Evolutionary conservation across 1,140 invertebrate genomes (phyloP).

Genomic region (Musca domestica): DNA sequence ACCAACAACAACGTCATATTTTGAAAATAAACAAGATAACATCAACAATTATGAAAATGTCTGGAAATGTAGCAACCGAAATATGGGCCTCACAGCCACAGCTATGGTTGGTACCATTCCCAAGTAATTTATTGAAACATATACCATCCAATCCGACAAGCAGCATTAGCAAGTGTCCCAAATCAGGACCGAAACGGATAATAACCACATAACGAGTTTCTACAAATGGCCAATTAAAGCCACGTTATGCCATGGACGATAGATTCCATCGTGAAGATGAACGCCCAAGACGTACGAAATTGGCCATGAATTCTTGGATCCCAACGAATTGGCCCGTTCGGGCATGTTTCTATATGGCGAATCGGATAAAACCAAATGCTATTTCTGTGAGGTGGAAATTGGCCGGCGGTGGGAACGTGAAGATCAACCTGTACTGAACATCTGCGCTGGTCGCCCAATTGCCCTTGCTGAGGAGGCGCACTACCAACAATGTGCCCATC

Average conservation of each 20-base stretch:
- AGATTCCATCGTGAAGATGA: conserved; percentile 51
- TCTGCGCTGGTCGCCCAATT: conserved; percentile 72
- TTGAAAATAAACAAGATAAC: background rate
- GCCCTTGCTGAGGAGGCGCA: conserved; percentile 65
- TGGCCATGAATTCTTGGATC: conserved; percentile 62
- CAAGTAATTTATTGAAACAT: too few species aligned
- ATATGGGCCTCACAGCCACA: background rate
- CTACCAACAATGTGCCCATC: conserved; percentile 64
- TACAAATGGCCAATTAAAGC: conserved; percentile 20
- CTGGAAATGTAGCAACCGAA: background rate
- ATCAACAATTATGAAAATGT: conserved; percentile 1
- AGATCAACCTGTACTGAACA: conserved; percentile 82
- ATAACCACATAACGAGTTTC: conserved; percentile 35
- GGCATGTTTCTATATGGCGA: conserved; percentile 79
- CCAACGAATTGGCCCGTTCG: conserved; percentile 65
- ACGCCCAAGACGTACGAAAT: conserved; percentile 61
- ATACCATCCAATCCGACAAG: too few species aligned
- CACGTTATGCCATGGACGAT: conserved; percentile 40
- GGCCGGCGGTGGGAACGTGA: conserved; percentile 74
- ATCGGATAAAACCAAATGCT: conserved; percentile 74
- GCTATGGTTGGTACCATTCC: too few species aligned
- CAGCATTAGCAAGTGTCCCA: background rate
- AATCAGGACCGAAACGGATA: conserved; percentile 34
- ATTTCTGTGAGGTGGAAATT: conserved; percentile 81
- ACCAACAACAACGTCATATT: too few species aligned